Evolutionary conservation across 2,888 invertebrate genomes (phyloP).

Genomic region (Protonemura montana): DNA sequence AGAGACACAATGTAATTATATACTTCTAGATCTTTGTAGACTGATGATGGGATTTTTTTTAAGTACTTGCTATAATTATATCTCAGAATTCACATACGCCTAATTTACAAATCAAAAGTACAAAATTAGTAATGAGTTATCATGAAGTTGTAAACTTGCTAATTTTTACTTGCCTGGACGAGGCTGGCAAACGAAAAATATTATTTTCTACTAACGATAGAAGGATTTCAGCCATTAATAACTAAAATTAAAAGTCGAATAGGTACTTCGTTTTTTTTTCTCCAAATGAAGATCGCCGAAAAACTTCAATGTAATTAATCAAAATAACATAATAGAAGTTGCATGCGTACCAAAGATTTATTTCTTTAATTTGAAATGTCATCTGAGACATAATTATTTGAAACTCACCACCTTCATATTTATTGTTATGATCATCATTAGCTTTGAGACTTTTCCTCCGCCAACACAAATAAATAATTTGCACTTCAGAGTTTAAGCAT

Average conservation of each 20-base stretch:
- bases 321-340: neutral
- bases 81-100: neutral
- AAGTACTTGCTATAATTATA: neutral
- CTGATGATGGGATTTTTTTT: neutral
- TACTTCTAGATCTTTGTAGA: neutral
- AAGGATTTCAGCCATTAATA: conserved; percentile 7
- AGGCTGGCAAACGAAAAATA: neutral
- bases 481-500: neutral
- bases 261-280: neutral
- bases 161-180: neutral
- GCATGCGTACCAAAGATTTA: neutral
- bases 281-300: neutral
- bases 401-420: conserved; percentile 23
- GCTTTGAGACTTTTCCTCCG: conserved; percentile 18
- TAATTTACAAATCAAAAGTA: neutral
- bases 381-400: conserved; percentile 16
- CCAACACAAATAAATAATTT: conserved; percentile 17
- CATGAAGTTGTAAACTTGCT: neutral
- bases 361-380: conserved; percentile 14
- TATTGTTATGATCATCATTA: conserved; percentile 29
- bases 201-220: neutral
- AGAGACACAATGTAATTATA: neutral
- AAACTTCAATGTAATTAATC: neutral
- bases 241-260: neutral
- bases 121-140: neutral